Base-by-base conservation (phyloP, 2,113 vertebrate species). In the Campylorhamphus procurvoides region DNA sequence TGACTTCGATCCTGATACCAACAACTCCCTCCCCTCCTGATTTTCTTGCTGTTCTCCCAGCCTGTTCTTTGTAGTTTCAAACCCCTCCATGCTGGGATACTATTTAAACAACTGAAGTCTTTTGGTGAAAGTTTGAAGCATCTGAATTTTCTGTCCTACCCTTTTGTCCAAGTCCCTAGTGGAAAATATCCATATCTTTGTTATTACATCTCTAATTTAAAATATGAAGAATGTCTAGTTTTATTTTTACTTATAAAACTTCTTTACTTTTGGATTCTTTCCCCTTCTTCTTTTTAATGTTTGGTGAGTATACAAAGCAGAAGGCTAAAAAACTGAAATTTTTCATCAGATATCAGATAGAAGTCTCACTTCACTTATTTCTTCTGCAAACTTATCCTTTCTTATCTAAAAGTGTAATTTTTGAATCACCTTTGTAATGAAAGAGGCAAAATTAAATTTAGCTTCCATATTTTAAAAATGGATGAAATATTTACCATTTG, bases 1-100 rank as follows among this genome's bases (percentile, higher is more conserved):
- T 4, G 58, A 8, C 20, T 76, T 75, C 3, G 3, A 49, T 64
- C 12, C 17, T 69, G 40, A 74, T 37, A 40, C 22, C 18, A 86
- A 18, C 23, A 76, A 18, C 4, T 3, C 6, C 7, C 17, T 9
- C 3, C 14, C 5, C 4, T 24, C 14, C 3, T 3, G 6, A 10
- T 2, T 88, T 88, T 85, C 20, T 35, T 75, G 9, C 8, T 2
- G 1, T 62, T 87, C 91, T 56, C 27, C 35, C 47, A 28, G 9
- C 5, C 10, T 35, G 5, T 56, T 83, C 9, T 67, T 77, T 84
- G 22, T 6, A 59, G 8, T 63, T 75, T 37, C 31, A 74, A 77
- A 85, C 5, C 10, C 24, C 3, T 87, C 12, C 23, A 16, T 29
- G 3, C 6, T 56, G 14, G 12, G 14, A 62, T 58, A 11, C 14